phyloP scores from a whole-genome alignment of 2,113 vertebrate species.

The Saccopteryx bilineata region DNA sequence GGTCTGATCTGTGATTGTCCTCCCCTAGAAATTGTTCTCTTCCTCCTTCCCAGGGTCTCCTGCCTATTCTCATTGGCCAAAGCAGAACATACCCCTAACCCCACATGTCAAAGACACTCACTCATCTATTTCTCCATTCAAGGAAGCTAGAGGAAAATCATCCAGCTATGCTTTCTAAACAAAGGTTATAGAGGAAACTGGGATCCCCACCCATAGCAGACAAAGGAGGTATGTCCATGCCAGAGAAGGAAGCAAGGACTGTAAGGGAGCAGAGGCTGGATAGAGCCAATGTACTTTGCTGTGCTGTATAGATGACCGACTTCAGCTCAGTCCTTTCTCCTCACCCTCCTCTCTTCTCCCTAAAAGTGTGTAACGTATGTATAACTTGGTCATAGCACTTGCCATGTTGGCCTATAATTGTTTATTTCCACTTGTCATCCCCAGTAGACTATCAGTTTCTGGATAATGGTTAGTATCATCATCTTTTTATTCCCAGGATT shows the following conservation, averaged over 20 bases:
- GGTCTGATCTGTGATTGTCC: background rate
- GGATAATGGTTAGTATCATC: fast-evolving
- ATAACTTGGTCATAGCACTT: fast-evolving
- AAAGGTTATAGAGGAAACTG: background rate
- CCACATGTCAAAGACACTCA: background rate
- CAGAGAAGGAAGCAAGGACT: background rate
- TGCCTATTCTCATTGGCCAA: background rate
- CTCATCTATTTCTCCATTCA: background rate
- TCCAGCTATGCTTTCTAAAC: background rate
- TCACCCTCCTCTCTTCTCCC: background rate
- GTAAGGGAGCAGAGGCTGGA: background rate
- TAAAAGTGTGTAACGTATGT: background rate
- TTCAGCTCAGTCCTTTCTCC: background rate
- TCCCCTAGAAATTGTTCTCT: background rate
- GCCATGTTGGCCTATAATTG: background rate
- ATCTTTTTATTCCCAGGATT: background rate
- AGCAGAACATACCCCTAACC: too few relatives aligned
- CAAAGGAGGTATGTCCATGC: background rate
- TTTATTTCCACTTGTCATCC: background rate
- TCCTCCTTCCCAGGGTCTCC: background rate
- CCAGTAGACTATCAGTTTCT: background rate
- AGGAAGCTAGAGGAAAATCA: background rate
- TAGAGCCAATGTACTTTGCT: background rate
- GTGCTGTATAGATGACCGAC: background rate
- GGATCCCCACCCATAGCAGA: background rate